These are phyloP conservation scores for Ceyx melanurus DNA, from an alignment of 2,113 vertebrate genomes.

Conservation along the genomic window DNA sequence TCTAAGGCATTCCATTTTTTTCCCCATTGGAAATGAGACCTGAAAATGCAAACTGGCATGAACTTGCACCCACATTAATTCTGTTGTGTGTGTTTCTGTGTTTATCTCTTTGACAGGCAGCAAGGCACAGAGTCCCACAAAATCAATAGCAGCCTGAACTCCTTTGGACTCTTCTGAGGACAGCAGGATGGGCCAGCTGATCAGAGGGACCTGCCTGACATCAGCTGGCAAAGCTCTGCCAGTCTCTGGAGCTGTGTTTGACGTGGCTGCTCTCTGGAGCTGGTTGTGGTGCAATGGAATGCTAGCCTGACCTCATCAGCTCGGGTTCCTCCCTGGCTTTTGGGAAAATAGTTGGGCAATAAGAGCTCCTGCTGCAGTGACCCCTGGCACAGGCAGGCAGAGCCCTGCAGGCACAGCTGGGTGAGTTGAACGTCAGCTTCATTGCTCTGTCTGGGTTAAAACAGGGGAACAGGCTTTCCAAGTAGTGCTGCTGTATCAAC, in stretches of 20 bases:
- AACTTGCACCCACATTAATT: slow-evolving; percentile 37
- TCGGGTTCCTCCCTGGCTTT: neutral
- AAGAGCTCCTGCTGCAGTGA: neutral
- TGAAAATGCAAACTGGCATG: neutral
- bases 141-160: neutral
- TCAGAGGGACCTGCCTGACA: slow-evolving; percentile 29
- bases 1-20: neutral
- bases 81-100: neutral
- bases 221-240: neutral
- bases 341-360: slow-evolving; percentile 26
- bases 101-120: slow-evolving; percentile 14
- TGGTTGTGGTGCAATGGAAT: neutral
- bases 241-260: neutral
- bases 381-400: neutral
- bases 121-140: neutral
- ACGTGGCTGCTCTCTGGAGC: neutral
- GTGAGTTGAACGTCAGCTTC: neutral
- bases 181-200: neutral
- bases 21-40: neutral
- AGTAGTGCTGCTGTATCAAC: neutral
- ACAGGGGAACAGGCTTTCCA: neutral
- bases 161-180: neutral
- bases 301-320: slow-evolving; percentile 8
- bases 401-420: neutral
- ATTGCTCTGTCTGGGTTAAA: neutral